Conservation (phyloP, 2,113 vertebrate genomes). For the Erythrocebus patas region DNA sequence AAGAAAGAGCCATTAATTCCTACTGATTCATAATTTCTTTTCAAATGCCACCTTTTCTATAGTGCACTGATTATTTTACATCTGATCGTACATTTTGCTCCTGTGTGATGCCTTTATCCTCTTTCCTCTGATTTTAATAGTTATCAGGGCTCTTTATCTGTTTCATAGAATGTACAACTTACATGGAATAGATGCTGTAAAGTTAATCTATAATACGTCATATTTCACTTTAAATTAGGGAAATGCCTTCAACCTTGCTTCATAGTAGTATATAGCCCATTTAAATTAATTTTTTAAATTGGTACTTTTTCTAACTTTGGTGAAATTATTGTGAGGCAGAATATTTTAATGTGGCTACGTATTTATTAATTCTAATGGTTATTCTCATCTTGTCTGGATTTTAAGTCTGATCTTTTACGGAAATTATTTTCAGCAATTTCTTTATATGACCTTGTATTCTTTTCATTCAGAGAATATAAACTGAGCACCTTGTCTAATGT, state of each 20-base stretch:
- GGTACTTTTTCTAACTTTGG: background rate
- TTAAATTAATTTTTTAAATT: background rate
- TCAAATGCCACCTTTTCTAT: background rate
- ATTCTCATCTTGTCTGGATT: background rate
- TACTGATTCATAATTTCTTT: background rate
- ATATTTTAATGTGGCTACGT: background rate
- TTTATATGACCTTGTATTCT: background rate
- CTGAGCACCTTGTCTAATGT: background rate
- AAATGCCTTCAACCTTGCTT: background rate
- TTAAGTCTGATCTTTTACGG: background rate
- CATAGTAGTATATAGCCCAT: background rate
- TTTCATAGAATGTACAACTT: fast-evolving
- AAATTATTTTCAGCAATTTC: background rate
- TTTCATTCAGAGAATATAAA: background rate
- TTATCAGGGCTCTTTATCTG: background rate
- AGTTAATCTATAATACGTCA: background rate
- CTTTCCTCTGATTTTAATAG: background rate
- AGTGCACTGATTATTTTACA: background rate
- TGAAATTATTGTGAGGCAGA: background rate
- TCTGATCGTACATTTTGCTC: background rate
- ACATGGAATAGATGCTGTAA: background rate
- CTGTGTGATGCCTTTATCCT: background rate
- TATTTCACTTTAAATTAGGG: background rate
- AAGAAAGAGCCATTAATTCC: background rate
- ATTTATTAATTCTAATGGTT: background rate